phyloP scores from a whole-genome alignment of 2,797 vertebrate species.

The Bovichtus diacanthus region DNA sequence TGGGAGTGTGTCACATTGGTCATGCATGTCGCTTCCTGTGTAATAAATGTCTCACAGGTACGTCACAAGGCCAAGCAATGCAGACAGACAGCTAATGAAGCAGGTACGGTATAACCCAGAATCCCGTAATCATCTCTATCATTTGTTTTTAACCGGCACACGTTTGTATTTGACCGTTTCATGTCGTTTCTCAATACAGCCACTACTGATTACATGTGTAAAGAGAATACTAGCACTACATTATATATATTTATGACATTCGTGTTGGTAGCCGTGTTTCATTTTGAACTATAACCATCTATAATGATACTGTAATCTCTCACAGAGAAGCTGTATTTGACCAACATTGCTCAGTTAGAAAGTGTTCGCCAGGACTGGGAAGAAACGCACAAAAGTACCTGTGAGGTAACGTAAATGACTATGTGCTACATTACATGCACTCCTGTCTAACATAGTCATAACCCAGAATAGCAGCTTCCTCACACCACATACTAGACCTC shows the following conservation, averaged over 20 bases:
- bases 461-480: neutral
- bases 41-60: constrained; percentile 74
- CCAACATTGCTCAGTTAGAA: constrained; percentile 87
- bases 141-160: neutral
- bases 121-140: no score
- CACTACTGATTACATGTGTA: neutral
- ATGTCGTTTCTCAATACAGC: neutral
- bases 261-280: neutral
- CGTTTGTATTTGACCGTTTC: neutral
- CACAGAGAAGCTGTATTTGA: constrained; percentile 87
- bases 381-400: constrained; percentile 90
- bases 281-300: neutral
- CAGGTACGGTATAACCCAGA: constrained; percentile 81
- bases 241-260: neutral
- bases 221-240: neutral
- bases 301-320: neutral
- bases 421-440: neutral
- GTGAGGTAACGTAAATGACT: constrained; percentile 85
- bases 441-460: neutral
- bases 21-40: constrained; percentile 18
- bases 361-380: constrained; percentile 90
- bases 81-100: constrained; percentile 87
- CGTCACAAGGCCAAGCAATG: constrained; percentile 90
- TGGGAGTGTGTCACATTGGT: neutral
- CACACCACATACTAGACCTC: constrained; percentile 11